phyloP scores from a whole-genome alignment of 2,113 vertebrate genomes.

The Tragelaphus imberbis region DNA sequence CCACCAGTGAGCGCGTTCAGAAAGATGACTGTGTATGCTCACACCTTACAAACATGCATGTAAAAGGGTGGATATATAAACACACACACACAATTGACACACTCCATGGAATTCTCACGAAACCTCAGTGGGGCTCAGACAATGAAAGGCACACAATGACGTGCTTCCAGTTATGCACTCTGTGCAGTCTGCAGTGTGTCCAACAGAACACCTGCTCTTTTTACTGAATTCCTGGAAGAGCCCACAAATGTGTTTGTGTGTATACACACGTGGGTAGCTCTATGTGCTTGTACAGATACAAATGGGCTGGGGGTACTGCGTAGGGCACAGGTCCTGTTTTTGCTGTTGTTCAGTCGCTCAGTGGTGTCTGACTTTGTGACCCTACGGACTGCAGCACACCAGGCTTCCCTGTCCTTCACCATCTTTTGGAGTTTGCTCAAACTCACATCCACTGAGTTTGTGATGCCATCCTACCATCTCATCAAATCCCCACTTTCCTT shows the following conservation, averaged over 20 bases:
- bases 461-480: neutral
- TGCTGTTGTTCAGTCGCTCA: neutral
- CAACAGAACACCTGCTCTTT: neutral
- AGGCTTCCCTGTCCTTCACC: neutral
- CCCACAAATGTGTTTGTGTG: neutral
- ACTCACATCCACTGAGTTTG: neutral
- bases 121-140: neutral
- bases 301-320: neutral
- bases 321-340: neutral
- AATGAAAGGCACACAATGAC: neutral
- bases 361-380: neutral
- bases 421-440: neutral
- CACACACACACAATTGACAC: neutral
- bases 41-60: neutral
- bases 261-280: neutral
- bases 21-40: neutral
- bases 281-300: neutral
- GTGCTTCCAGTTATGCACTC: neutral
- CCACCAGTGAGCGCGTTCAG: neutral
- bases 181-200: neutral
- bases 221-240: neutral
- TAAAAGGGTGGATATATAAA: neutral
- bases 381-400: accelerated
- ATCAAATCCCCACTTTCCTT: neutral
- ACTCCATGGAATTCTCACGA: neutral